Percentiles rank a stretch among this genome's conserved stretches.
These are phyloP conservation scores for Polyodon spathula DNA, from an alignment of 2,113 vertebrate species.

Conservation along the genomic window DNA sequence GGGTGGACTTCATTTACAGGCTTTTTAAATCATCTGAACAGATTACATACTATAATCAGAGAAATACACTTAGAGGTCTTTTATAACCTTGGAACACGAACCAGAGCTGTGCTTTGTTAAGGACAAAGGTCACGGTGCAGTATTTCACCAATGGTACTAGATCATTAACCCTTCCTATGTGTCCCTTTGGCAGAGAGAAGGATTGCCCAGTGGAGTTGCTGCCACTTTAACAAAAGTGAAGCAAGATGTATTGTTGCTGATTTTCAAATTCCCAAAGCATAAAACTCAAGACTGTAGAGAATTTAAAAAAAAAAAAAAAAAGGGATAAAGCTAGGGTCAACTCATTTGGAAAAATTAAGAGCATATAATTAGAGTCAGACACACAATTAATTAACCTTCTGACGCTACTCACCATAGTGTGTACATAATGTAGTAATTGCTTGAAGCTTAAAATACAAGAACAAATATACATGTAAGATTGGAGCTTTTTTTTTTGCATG, in stretches of 20 bases:
- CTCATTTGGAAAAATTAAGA: conserved; percentile 16
- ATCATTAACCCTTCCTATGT: too few relatives aligned
- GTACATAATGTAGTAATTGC: conserved; percentile 65
- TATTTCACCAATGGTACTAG: too few relatives aligned
- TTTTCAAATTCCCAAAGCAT: conserved; percentile 6
- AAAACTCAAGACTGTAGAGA: conserved; percentile 10
- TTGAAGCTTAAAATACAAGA: conserved; percentile 51
- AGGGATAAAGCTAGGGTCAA: conserved; percentile 3
- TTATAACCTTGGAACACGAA: too few relatives aligned
- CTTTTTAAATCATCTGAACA: too few relatives aligned
- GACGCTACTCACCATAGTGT: conserved; percentile 39
- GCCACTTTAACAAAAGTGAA: too few relatives aligned
- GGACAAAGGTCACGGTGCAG: too few relatives aligned
- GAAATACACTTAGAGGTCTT: too few relatives aligned
- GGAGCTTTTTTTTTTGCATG: conserved; percentile 74
- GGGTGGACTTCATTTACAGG: too few relatives aligned
- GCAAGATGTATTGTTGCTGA: conserved; percentile 10
- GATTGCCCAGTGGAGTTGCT: too few relatives aligned
- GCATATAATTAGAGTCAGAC: conserved; percentile 25
- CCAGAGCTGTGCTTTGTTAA: too few relatives aligned
- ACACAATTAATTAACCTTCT: conserved; percentile 3
- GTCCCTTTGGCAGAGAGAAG: too few relatives aligned
- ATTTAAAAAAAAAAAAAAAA: conserved; percentile 19
- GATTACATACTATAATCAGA: too few relatives aligned
- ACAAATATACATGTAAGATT: conserved; percentile 48